Conservation (phyloP, 2,797 vertebrate species). For the Cercopithecus mitis region DNA sequence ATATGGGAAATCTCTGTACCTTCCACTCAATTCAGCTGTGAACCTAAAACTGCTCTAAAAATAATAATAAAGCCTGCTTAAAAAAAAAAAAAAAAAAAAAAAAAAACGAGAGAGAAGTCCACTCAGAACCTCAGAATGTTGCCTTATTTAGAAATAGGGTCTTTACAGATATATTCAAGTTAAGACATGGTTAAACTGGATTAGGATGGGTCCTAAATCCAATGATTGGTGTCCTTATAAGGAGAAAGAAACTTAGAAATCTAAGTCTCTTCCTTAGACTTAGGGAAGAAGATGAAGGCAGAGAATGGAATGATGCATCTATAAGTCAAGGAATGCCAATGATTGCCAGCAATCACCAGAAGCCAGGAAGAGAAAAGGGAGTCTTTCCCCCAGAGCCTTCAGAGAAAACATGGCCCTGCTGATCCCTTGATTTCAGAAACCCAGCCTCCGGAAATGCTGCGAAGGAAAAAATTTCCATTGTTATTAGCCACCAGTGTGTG, state of each 20-base stretch:
- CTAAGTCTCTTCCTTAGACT: neutral
- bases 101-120: neutral
- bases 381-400: neutral
- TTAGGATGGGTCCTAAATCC: neutral
- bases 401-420: neutral
- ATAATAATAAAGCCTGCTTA: neutral
- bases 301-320: neutral
- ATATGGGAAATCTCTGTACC: neutral
- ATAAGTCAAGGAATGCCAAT: neutral
- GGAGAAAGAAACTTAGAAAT: neutral
- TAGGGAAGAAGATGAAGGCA: neutral
- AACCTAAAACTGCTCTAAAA: neutral
- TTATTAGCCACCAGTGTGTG: neutral
- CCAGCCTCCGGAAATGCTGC: neutral
- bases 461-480: neutral
- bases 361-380: neutral
- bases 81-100: neutral
- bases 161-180: neutral
- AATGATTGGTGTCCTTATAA: neutral
- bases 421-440: neutral
- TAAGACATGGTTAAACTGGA: neutral
- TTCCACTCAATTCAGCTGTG: neutral
- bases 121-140: neutral
- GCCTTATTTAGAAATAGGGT: neutral
- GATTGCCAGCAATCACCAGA: neutral